Base-by-base conservation (phyloP, 2,888 invertebrate genomes). In the Boloria euphrosyne region DNA sequence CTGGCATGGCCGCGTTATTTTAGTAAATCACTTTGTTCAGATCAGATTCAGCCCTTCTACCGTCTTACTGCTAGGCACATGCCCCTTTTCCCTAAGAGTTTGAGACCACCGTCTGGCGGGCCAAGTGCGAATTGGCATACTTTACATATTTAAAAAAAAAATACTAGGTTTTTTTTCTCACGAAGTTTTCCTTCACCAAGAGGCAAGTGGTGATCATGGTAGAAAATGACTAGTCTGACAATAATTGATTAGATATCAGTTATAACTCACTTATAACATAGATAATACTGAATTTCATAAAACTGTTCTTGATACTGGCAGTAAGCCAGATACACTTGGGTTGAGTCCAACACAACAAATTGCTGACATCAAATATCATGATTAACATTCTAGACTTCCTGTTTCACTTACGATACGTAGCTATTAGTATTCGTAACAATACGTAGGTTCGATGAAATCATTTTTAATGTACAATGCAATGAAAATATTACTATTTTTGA, bases 331-430 rank as follows among this genome's bases (percentile, higher is more conserved):
- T 50, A 58, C 16, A 18, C 46, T 55, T 66, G 67, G 65, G 62
- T 17, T 50, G 10, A 16, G 27, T 67, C 73, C 73, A 73, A 69
- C 60, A 64, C 50, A 65, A 51, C 61, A 54, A 63, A 66, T 55
- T 66, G 71, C 71, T 64, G 70, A 72, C 70, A 70, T 67, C 60
- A 65, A 66, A 67, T 65, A 55, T 70, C 65, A 53, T 73, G 69
- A 73, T 73, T 68, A 73, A 70, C 68, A 64, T 65, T 68, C 66
- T 67, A 61, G 50, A 67, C 55, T 67, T 65, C 65, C 65, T 46
- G 60, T 55, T 54, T 57, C 47, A 55, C 14, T 27, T 4, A 13
- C 44, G 14, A 22, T 57, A 55, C 18, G 17, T 13, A 18, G 18
- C 38, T 14, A 31, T 6, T 16, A 5, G 22, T 17, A 59, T 6